phyloP scores from a whole-genome alignment of 2,797 vertebrate species.

The Sus cebifrons region DNA sequence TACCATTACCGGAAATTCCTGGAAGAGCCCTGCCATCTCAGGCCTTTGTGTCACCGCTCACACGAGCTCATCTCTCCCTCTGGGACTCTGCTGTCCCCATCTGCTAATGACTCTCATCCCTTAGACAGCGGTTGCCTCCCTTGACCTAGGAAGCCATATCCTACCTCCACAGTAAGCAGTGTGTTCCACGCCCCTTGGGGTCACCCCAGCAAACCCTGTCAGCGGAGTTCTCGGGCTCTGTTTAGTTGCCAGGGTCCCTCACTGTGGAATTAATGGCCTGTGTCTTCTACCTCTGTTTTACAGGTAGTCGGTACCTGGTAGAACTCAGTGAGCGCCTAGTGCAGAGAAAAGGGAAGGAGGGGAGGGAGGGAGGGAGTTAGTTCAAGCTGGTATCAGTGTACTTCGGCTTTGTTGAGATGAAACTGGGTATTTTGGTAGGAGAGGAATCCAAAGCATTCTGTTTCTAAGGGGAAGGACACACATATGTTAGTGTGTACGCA shows the following conservation, averaged over 20 bases:
- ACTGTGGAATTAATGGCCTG: neutral
- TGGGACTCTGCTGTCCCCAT: neutral
- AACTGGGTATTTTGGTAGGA: constrained; percentile 32
- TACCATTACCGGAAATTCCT: neutral
- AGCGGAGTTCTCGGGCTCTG: neutral
- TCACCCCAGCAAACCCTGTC: neutral
- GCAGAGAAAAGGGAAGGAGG: neutral
- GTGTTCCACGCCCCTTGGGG: neutral
- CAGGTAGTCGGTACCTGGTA: neutral
- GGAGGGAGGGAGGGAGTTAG: neutral
- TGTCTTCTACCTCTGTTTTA: neutral
- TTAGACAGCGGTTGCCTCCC: fast-evolving
- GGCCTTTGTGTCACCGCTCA: neutral
- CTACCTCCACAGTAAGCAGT: fast-evolving
- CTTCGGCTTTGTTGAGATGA: constrained; percentile 23
- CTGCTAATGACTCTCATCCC: neutral
- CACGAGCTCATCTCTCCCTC: neutral
- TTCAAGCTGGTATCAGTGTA: neutral
- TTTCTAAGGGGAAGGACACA: constrained; percentile 1
- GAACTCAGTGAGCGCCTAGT: neutral
- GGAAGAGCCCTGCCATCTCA: neutral
- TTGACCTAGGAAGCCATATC: neutral
- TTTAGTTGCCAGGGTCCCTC: neutral
- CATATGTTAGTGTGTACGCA: neutral
- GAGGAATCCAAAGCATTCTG: neutral